Evolutionary conservation across 2,113 vertebrate genomes (phyloP).

Genomic region (Anarhynchus alexandrinus): DNA sequence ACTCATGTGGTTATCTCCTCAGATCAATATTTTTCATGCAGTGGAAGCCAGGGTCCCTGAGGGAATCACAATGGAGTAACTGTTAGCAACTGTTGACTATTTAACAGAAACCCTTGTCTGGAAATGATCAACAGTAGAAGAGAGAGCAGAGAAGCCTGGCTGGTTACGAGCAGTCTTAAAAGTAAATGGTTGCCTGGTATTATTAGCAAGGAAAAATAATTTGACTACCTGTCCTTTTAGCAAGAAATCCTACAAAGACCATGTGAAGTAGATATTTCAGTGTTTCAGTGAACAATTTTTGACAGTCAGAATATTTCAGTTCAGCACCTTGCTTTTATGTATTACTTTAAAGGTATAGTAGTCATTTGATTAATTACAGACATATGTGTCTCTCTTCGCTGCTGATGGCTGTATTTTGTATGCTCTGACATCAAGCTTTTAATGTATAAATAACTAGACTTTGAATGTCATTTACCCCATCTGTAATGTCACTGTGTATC

Average conservation of each 20-base stretch:
- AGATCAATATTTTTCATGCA: not conserved
- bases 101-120: constrained; percentile 1
- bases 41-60: not conserved
- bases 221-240: not conserved
- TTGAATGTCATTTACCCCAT: not conserved
- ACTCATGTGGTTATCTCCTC: not conserved
- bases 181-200: not conserved
- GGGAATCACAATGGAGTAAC: not conserved
- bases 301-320: not conserved
- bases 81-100: not conserved
- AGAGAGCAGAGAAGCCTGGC: not conserved
- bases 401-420: not conserved
- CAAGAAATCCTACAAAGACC: not conserved
- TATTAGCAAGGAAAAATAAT: not conserved
- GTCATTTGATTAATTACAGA: not conserved
- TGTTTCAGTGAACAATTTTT: not conserved
- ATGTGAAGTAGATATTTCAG: not conserved
- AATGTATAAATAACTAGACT: not conserved
- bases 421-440: not conserved
- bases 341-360: not conserved
- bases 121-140: not conserved
- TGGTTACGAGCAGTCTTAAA: not conserved
- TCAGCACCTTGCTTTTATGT: not conserved
- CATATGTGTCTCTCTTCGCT: not conserved
- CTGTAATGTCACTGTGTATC: not conserved